These are phyloP conservation scores for Crax fasciolata DNA, from an alignment of 2,797 vertebrate genomes.

Conservation along the genomic window DNA sequence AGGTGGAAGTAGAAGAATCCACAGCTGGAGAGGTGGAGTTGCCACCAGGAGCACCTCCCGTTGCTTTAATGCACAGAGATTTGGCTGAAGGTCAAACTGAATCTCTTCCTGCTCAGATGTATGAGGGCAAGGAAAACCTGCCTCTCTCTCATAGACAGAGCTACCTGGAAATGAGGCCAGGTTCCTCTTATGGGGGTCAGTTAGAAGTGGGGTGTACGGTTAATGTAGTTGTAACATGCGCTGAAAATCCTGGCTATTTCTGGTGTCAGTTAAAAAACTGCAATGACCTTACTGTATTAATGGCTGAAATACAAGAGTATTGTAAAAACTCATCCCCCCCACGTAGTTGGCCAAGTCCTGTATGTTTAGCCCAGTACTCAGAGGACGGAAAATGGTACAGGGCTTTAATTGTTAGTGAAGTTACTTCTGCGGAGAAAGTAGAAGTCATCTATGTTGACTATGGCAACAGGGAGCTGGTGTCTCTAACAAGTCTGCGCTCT, in stretches of 20 bases:
- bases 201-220: constrained; percentile 90
- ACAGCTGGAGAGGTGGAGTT: neutral
- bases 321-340: constrained; percentile 83
- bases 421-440: constrained; percentile 74
- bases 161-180: constrained; percentile 48
- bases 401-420: constrained; percentile 85
- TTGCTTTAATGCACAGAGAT: accelerated
- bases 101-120: neutral
- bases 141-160: neutral
- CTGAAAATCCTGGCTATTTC: constrained; percentile 90
- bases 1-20: neutral
- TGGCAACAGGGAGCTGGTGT: constrained; percentile 87
- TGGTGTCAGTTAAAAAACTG: constrained; percentile 91
- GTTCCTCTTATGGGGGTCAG: constrained; percentile 71
- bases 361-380: constrained; percentile 90
- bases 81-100: neutral
- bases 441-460: constrained; percentile 92
- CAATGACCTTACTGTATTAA: constrained; percentile 83
- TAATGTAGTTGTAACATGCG: constrained; percentile 88
- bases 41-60: neutral
- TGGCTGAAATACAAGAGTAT: constrained; percentile 89
- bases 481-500: constrained; percentile 84
- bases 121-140: neutral
- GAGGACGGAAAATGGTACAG: constrained; percentile 91
- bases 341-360: constrained; percentile 69